Evolutionary conservation across 1,140 invertebrate genomes (phyloP).

Genomic region (Temnothorax longispinosus): DNA sequence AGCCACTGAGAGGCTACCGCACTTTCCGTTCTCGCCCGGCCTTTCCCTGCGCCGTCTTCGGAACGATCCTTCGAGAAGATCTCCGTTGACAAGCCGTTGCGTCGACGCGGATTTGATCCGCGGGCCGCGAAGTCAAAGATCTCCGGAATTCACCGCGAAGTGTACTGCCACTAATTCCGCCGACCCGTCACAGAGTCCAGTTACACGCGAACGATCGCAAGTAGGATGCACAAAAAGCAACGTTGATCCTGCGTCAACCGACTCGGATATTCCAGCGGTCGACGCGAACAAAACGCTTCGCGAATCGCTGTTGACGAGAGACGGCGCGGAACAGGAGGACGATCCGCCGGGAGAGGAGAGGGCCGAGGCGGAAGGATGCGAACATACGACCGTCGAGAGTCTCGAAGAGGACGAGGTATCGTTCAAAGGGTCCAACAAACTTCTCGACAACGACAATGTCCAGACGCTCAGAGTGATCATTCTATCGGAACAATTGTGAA

Average conservation of each 20-base stretch:
- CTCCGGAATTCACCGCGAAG: slow-evolving; percentile 30
- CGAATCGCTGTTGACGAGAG: slow-evolving; percentile 7
- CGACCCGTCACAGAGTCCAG: slow-evolving; percentile 6
- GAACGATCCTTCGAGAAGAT: slow-evolving; percentile 5
- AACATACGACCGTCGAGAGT: slow-evolving; percentile 78
- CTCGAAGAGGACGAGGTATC: slow-evolving; percentile 78
- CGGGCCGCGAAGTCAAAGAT: not conserved
- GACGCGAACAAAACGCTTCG: slow-evolving; percentile 38
- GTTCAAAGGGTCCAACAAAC: slow-evolving; percentile 77
- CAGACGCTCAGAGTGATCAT: slow-evolving; percentile 85
- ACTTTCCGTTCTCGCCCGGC: slow-evolving; percentile 29
- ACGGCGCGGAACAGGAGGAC: slow-evolving; percentile 8
- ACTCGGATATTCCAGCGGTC: not conserved
- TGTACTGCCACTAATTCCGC: not conserved
- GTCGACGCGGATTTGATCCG: not conserved
- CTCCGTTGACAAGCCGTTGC: not conserved
- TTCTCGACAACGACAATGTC: slow-evolving; percentile 82
- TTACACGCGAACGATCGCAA: slow-evolving; percentile 16
- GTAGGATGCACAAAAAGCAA: not conserved
- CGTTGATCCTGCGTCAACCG: not conserved
- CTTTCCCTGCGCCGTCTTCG: slow-evolving; percentile 60
- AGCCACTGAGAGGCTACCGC: slow-evolving; percentile 51
- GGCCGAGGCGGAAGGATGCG: slow-evolving; percentile 84
- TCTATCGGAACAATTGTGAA: slow-evolving; percentile 84
- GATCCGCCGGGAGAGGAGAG: slow-evolving; percentile 77